Evolutionary conservation across 2,888 invertebrate genomes (phyloP).

Genomic region (Machimus atricapillus): DNA sequence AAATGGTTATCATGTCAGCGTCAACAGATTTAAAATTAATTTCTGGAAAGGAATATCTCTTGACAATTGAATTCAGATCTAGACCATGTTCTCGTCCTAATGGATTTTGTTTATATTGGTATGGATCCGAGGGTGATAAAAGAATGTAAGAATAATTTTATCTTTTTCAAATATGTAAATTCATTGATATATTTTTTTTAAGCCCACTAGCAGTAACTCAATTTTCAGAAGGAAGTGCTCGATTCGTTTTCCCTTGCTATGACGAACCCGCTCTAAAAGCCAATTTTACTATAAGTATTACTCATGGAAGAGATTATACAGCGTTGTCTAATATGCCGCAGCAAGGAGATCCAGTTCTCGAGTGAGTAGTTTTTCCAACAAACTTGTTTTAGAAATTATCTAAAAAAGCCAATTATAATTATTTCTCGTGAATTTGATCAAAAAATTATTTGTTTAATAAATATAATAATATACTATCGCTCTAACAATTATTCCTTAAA

Average conservation of each 20-base stretch:
- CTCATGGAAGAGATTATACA: conserved; percentile 62
- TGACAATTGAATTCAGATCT: conserved; percentile 67
- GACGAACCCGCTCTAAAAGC: conserved; percentile 78
- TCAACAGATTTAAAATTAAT: conserved; percentile 26
- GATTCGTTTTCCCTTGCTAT: conserved; percentile 78
- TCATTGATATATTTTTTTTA: background rate
- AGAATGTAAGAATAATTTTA: conserved; percentile 9
- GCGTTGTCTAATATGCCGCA: conserved; percentile 61
- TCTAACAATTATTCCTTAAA: too few species aligned
- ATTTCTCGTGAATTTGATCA: too few species aligned
- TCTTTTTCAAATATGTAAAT: conserved; percentile 32
- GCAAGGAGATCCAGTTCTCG: conserved; percentile 42
- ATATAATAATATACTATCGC: too few species aligned
- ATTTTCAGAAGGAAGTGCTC: conserved; percentile 71
- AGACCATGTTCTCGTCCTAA: conserved; percentile 62
- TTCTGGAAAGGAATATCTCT: conserved; percentile 53
- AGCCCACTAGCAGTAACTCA: conserved; percentile 61
- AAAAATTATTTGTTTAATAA: too few species aligned
- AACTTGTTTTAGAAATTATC: too few species aligned
- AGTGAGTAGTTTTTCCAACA: background rate
- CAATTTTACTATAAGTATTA: conserved; percentile 69
- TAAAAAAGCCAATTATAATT: too few species aligned
- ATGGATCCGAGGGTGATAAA: conserved; percentile 53
- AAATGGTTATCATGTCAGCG: background rate
- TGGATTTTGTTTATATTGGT: conserved; percentile 71